phyloP scores from a whole-genome alignment of 2,113 vertebrate species.

The Melanotaenia duboulayi region DNA sequence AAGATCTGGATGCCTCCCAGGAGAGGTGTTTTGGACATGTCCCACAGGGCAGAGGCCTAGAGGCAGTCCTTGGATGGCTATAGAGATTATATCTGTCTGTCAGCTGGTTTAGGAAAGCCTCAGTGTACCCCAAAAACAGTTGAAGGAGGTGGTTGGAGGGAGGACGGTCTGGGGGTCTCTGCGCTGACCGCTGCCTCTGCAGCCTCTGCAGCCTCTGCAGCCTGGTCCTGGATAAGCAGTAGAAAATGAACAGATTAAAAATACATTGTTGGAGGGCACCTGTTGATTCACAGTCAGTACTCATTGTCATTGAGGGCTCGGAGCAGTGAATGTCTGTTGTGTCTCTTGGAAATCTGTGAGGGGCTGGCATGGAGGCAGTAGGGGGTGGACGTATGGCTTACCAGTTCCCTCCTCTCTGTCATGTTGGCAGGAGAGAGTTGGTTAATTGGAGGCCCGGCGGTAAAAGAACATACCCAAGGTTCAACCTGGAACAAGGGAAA shows the following conservation, averaged over 20 bases:
- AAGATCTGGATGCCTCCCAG: too few species aligned
- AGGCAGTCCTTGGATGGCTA: not conserved
- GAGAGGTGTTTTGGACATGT: too few species aligned
- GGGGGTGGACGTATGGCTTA: slow-evolving; percentile 48
- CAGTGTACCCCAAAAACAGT: too few species aligned
- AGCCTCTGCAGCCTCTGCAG: too few species aligned
- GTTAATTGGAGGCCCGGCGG: slow-evolving; percentile 81
- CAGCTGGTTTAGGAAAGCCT: too few species aligned
- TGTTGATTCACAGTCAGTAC: slow-evolving; percentile 24
- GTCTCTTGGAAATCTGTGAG: slow-evolving; percentile 47
- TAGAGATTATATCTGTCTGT: too few species aligned
- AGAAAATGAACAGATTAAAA: not conserved
- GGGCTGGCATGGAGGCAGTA: slow-evolving; percentile 6
- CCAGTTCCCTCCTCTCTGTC: slow-evolving; percentile 65
- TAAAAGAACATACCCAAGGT: slow-evolving; percentile 73
- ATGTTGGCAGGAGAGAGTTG: slow-evolving; percentile 65
- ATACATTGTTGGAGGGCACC: not conserved
- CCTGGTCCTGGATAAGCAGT: too few species aligned
- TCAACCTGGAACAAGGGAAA: slow-evolving; percentile 53
- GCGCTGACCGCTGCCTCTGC: too few species aligned
- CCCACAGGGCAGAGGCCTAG: too few species aligned
- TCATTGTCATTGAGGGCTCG: not conserved
- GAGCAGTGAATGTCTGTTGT: slow-evolving; percentile 20
- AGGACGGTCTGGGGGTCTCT: too few species aligned
- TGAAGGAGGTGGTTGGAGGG: too few species aligned